phyloP scores from a whole-genome alignment of 2,797 vertebrate species.

The Enteromius fasciolatus region DNA sequence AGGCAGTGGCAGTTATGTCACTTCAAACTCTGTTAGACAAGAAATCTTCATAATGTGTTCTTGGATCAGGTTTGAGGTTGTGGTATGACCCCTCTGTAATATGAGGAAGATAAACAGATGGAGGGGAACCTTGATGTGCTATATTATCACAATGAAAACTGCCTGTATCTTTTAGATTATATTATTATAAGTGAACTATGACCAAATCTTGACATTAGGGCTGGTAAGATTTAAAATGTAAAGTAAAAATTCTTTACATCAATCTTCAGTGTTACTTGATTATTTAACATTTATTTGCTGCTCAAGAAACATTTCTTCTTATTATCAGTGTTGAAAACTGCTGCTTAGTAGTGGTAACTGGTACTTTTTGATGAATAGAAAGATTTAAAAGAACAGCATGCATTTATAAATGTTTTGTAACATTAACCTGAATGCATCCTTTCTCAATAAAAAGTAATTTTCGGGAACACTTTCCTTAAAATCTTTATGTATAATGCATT shows the following conservation, averaged over 20 bases:
- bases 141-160: not conserved
- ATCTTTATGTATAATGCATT: not conserved
- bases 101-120: not conserved
- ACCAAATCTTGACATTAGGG: not conserved
- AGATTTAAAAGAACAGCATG: not conserved
- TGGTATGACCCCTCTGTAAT: not conserved
- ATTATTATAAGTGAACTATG: not conserved
- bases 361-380: not conserved
- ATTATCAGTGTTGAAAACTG: not conserved
- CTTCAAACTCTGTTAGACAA: slow-evolving; percentile 5
- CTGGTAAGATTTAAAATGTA: not conserved
- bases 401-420: not conserved
- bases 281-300: not conserved
- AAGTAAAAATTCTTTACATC: not conserved
- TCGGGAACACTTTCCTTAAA: not conserved
- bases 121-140: not conserved
- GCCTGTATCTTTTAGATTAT: not conserved
- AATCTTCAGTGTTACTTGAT: not conserved
- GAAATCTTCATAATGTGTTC: slow-evolving; percentile 20
- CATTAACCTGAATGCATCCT: not conserved
- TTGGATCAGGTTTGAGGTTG: slow-evolving; percentile 21
- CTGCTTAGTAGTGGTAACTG: not conserved
- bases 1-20: slow-evolving; percentile 31
- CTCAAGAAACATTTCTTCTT: not conserved
- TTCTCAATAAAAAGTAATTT: not conserved